phyloP scores from a whole-genome alignment of 2,888 invertebrate genomes.

The Lochmaea crataegi region DNA sequence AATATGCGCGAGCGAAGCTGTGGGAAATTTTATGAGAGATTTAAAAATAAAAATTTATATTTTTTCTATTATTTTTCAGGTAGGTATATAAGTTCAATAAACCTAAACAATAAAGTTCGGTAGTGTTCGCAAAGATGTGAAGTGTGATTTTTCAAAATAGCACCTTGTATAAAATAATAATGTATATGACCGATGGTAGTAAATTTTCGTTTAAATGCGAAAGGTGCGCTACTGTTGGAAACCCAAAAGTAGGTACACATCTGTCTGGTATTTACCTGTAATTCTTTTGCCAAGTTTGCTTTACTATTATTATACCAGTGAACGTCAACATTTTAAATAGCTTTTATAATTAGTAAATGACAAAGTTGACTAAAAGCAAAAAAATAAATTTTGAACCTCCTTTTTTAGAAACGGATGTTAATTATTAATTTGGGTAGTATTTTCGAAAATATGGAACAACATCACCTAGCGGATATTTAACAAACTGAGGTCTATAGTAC shows the following conservation, averaged over 20 bases:
- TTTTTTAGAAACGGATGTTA: too few relatives aligned
- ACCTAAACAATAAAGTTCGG: slow-evolving; percentile 10
- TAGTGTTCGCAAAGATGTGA: slow-evolving; percentile 20
- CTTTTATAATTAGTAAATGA: too few relatives aligned
- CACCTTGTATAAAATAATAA: slow-evolving; percentile 39
- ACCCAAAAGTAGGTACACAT: slow-evolving; percentile 36
- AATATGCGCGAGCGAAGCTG: not conserved
- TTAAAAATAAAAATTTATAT: too few relatives aligned
- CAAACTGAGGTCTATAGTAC: too few relatives aligned
- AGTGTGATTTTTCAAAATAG: slow-evolving; percentile 43
- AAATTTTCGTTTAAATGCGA: slow-evolving; percentile 32
- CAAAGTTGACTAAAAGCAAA: too few relatives aligned
- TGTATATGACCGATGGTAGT: slow-evolving; percentile 23
- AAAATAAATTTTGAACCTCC: too few relatives aligned
- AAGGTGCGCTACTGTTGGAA: slow-evolving; percentile 42
- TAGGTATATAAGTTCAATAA: slow-evolving; percentile 7
- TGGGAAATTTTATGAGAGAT: not conserved
- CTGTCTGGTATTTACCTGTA: slow-evolving; percentile 43
- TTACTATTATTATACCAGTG: slow-evolving; percentile 26
- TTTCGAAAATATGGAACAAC: too few relatives aligned
- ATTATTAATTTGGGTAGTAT: too few relatives aligned
- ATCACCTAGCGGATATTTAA: too few relatives aligned
- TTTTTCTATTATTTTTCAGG: not conserved
- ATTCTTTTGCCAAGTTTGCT: slow-evolving; percentile 37
- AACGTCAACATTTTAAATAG: slow-evolving; percentile 15